Evolutionary conservation across 1,140 invertebrate genomes (phyloP), one percentile per base, ranked within the genome.

Genomic region (Sycophaga agraensis): DNA sequence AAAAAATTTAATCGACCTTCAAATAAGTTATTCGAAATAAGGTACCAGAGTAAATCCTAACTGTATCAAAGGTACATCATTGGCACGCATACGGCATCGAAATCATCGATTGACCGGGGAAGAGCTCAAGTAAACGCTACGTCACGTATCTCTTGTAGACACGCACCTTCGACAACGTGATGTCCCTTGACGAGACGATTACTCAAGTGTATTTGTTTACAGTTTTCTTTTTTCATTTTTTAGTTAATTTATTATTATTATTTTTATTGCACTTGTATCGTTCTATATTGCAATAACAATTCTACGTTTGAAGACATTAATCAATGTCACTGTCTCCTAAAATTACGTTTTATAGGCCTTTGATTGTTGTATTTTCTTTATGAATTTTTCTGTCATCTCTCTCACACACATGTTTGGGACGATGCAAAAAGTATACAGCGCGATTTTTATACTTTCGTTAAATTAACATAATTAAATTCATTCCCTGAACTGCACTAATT

Each of bases 271-370:
- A 61, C 46, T 45, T 37, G 40, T 59, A 68, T 42, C 66, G 49
- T 56, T 63, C 45, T 57, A 48, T 54, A 63, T 59, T 62, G 59
- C 56, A 64, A 66, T 66, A 65, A 60, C 46, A 26, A 64, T 43
- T 62, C 53, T 69, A 63, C 14, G n/a, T 26, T 16, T 71, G 66
- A 68, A 67, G 63, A 68, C 68, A 70, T 65, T 66, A 46, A 66
- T 70, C 66, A 68, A 68, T 63, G 54, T 63, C 63, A 68, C 53
- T 59, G 63, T 28, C 62, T 40, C 62, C 49, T 60, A 60, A 55
- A 48, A 48, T 70, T 66, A 69, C 62, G 65, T 65, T 67, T 64
- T 65, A 64, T 72, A 72, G 70, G 70, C 70, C 70, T 70, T 72
- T 72, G 70, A 72, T 67, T 72, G 68, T 72, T 66, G 35, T 45